These are phyloP conservation scores for Pyxicephalus adspersus DNA, from an alignment of 2,113 vertebrate species.

Conservation along the genomic window DNA sequence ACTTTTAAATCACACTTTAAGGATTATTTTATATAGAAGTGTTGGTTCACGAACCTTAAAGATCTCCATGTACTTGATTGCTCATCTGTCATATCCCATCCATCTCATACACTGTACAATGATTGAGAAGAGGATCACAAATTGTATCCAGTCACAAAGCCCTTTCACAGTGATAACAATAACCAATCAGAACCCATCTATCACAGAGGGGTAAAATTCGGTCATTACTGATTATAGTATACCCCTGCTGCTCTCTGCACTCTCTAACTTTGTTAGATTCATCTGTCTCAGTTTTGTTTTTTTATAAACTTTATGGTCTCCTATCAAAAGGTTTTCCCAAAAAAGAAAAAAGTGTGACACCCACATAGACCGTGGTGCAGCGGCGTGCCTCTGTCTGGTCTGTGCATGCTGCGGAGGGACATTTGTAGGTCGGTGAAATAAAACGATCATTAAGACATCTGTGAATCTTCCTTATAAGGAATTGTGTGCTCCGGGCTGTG, in stretches of 20 bases:
- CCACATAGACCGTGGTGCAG: not conserved
- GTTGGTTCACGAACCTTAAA: too few species aligned
- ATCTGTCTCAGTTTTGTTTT: not conserved
- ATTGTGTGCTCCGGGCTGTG: not conserved
- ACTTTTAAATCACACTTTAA: too few species aligned
- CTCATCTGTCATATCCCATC: too few species aligned
- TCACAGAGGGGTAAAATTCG: too few species aligned
- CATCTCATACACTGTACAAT: too few species aligned
- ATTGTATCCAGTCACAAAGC: too few species aligned
- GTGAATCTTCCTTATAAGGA: slow-evolving; percentile 19
- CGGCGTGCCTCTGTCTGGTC: not conserved
- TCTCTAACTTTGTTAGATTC: not conserved
- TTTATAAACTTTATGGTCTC: not conserved
- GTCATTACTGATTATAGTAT: too few species aligned
- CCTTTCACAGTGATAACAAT: too few species aligned
- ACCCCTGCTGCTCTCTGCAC: not conserved
- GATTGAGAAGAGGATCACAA: too few species aligned
- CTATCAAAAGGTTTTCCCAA: not conserved
- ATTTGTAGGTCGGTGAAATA: not conserved
- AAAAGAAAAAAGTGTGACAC: not conserved
- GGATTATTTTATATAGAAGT: too few species aligned
- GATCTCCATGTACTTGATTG: too few species aligned
- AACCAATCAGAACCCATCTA: too few species aligned
- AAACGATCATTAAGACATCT: not conserved
- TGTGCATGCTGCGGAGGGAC: not conserved